These are phyloP conservation scores for Quadroppia sp. DNA, from an alignment of 2,888 invertebrate species.

Conservation along the genomic window DNA sequence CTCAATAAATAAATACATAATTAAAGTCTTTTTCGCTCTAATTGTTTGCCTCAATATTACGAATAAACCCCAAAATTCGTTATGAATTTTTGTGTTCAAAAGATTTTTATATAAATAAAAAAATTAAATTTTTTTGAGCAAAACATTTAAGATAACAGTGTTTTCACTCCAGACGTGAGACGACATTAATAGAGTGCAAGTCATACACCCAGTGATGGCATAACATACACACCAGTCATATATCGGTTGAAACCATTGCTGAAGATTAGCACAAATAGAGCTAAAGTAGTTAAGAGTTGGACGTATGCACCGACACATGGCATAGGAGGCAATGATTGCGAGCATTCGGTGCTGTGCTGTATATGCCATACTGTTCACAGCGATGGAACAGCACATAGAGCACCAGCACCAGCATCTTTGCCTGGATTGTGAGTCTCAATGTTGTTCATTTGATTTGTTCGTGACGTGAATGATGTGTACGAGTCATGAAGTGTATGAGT, in stretches of 20 bases:
- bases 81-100: too few species aligned
- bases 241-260: slow-evolving; percentile 13
- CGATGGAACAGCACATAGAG: too few species aligned
- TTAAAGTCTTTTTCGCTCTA: slow-evolving; percentile 5
- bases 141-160: slow-evolving; percentile 30
- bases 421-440: slow-evolving; percentile 12
- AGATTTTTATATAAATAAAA: too few species aligned
- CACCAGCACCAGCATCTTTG: slow-evolving; percentile 16
- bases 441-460: slow-evolving; percentile 38
- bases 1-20: slow-evolving; percentile 7
- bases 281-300: slow-evolving; percentile 10
- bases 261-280: neutral
- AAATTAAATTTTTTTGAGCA: too few species aligned
- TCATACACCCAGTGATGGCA: slow-evolving; percentile 15
- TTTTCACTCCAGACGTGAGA: slow-evolving; percentile 33
- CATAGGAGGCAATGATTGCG: neutral
- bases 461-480: slow-evolving; percentile 35
- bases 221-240: slow-evolving; percentile 9
- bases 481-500: slow-evolving; percentile 20
- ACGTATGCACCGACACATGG: slow-evolving; percentile 10
- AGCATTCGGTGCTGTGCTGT: neutral
- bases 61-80: too few species aligned
- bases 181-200: slow-evolving; percentile 30
- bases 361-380: too few species aligned
- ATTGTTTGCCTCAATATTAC: neutral